Evolutionary conservation across 2,113 vertebrate species (phyloP).

Genomic region (Mus pahari): DNA sequence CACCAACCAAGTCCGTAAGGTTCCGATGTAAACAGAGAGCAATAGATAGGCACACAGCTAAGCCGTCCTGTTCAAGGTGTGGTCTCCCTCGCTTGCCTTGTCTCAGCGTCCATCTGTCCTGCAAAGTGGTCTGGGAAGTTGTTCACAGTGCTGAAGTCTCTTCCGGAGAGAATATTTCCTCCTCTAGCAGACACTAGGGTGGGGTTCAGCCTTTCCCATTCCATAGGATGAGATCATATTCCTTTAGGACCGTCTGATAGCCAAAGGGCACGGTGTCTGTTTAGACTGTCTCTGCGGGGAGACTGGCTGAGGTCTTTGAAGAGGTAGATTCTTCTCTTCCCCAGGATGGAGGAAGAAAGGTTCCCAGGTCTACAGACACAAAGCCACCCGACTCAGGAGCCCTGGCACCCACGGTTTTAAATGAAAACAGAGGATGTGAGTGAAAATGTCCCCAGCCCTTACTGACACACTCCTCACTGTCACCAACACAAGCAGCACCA

Average conservation of each 20-base stretch:
- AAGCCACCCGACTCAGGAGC: background rate
- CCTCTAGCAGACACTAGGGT: background rate
- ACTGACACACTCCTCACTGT: background rate
- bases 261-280: background rate
- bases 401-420: background rate
- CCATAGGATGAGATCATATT: background rate
- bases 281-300: background rate
- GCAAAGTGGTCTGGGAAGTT: background rate
- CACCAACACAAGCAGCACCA: background rate
- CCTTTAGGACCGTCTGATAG: background rate
- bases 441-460: background rate
- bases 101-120: background rate
- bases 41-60: background rate
- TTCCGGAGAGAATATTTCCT: background rate
- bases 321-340: background rate
- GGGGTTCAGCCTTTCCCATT: background rate
- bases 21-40: background rate
- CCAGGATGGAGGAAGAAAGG: background rate
- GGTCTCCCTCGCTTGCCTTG: background rate
- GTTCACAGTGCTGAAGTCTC: background rate
- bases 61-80: background rate
- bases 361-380: background rate
- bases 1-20: background rate
- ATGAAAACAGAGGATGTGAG: background rate
- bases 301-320: background rate